Conservation (phyloP, 1,140 invertebrate species). For the Ooceraea biroi region DNA sequence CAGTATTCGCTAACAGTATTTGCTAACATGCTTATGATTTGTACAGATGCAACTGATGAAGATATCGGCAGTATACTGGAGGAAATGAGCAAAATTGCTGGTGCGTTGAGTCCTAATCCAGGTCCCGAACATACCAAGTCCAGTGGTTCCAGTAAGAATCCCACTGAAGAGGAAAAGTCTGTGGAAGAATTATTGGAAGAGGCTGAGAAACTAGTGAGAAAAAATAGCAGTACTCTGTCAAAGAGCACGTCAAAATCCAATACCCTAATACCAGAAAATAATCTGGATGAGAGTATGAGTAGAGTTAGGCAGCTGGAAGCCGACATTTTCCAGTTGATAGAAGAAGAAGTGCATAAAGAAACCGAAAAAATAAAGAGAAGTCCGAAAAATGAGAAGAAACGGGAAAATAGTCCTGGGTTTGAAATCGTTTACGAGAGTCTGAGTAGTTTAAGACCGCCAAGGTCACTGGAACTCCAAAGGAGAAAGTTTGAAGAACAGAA, state of each 20-base stretch:
- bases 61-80: conserved; percentile 84
- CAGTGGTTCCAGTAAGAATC: conserved; percentile 73
- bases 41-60: conserved; percentile 83
- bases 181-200: conserved; percentile 84
- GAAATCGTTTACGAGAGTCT: conserved; percentile 78
- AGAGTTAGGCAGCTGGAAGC: conserved; percentile 81
- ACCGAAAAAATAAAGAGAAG: conserved; percentile 79
- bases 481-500: conserved; percentile 82
- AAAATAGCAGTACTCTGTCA: conserved; percentile 80
- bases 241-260: conserved; percentile 79
- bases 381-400: conserved; percentile 77
- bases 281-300: conserved; percentile 59
- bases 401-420: conserved; percentile 73
- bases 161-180: conserved; percentile 81
- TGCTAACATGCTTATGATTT: not conserved
- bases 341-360: conserved; percentile 82
- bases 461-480: conserved; percentile 79
- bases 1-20: not conserved
- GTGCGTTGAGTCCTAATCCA: conserved; percentile 80
- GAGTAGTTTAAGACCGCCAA: conserved; percentile 67
- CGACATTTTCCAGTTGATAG: conserved; percentile 83
- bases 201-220: conserved; percentile 82
- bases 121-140: conserved; percentile 75
- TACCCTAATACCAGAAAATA: conserved; percentile 77
- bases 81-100: conserved; percentile 84